Evolutionary conservation across 2,888 invertebrate genomes (phyloP).

Genomic region (Conus canariensis): DNA sequence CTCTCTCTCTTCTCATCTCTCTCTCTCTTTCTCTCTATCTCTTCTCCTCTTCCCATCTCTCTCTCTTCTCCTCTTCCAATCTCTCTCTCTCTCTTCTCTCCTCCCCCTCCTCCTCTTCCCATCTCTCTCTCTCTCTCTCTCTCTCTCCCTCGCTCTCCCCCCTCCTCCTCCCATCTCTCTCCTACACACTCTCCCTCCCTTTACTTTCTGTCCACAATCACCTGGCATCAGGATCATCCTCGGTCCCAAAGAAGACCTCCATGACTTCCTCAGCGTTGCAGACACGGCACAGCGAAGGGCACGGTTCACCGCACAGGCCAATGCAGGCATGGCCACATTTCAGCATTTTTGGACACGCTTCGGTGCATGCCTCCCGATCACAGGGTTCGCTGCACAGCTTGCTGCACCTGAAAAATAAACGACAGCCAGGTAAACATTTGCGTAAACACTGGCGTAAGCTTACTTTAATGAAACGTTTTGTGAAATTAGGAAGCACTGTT

Average conservation of each 20-base stretch:
- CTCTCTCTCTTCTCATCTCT: no score
- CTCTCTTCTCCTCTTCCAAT: no score
- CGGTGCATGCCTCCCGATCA: constrained; percentile 66
- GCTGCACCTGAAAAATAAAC: constrained; percentile 59
- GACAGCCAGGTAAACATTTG: neutral
- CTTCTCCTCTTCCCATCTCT: no score
- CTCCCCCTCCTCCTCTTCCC: no score
- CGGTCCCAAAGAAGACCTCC: constrained; percentile 78
- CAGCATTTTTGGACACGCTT: constrained; percentile 55
- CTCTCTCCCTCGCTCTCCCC: neutral
- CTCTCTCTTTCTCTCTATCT: no score
- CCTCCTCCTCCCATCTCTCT: constrained; percentile 40
- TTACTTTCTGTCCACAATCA: constrained; percentile 47
- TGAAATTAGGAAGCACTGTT: no score
- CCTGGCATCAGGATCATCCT: constrained; percentile 81
- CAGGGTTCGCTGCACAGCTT: constrained; percentile 76
- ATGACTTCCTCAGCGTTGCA: constrained; percentile 79
- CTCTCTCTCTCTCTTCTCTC: no score
- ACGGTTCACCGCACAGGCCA: constrained; percentile 87
- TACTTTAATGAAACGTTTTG: no score
- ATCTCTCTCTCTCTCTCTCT: neutral
- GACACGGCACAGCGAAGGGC: constrained; percentile 82
- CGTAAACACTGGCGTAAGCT: constrained; percentile 38
- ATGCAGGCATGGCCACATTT: constrained; percentile 78
- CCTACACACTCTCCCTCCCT: constrained; percentile 27